phyloP scores from a whole-genome alignment of 2,113 vertebrate genomes.

The Periophthalmus modestus region DNA sequence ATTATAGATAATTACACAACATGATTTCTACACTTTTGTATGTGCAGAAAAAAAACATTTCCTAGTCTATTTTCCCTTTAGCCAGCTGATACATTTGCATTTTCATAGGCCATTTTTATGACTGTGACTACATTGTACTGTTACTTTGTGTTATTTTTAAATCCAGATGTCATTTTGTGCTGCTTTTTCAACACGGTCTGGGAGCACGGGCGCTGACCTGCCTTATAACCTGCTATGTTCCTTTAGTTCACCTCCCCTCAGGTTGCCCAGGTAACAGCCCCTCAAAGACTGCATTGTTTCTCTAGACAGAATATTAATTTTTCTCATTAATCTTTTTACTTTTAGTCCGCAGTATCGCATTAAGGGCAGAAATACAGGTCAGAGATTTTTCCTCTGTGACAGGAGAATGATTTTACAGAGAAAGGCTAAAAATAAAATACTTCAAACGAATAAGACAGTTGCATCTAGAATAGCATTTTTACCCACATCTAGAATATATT shows the following conservation, averaged over 20 bases:
- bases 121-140: background rate
- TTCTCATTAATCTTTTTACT: constrained; percentile 50
- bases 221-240: constrained; percentile 53
- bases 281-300: constrained; percentile 73
- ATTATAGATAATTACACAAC: constrained; percentile 1
- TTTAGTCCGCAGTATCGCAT: constrained; percentile 41
- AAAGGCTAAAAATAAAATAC: constrained; percentile 61
- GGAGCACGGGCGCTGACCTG: constrained; percentile 27
- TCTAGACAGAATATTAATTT: constrained; percentile 63
- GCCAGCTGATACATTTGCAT: background rate
- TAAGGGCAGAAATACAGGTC: constrained; percentile 31
- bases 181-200: constrained; percentile 14
- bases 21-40: background rate
- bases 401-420: constrained; percentile 35
- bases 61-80: background rate
- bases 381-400: constrained; percentile 45
- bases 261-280: constrained; percentile 80
- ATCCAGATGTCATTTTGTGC: constrained; percentile 22
- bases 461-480: constrained; percentile 24
- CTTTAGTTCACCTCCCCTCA: constrained; percentile 74
- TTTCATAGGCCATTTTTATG: constrained; percentile 6
- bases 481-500: constrained; percentile 14
- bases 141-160: constrained; percentile 16
- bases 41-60: background rate
- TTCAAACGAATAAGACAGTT: constrained; percentile 43